phyloP scores from a whole-genome alignment of 1,140 invertebrate species.

The Papilio machaon region DNA sequence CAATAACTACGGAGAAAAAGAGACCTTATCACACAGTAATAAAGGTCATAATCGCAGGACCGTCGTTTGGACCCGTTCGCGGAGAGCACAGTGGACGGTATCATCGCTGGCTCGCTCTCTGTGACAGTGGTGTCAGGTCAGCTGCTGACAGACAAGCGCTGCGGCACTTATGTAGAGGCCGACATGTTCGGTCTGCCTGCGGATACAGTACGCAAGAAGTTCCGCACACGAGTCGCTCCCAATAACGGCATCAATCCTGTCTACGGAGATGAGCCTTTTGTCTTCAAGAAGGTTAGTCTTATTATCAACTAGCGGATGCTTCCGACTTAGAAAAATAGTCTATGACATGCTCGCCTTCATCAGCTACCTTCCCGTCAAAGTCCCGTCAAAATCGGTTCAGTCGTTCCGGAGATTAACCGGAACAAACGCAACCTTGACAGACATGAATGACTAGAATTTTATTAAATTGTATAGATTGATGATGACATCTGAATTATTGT shows the following conservation, averaged over 20 bases:
- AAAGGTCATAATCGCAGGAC: conserved; percentile 50
- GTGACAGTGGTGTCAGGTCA: conserved; percentile 95
- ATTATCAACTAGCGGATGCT: too few relatives aligned
- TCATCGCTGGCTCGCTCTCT: conserved; percentile 98
- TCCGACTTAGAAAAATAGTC: too few relatives aligned
- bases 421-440: too few relatives aligned
- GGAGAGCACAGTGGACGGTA: conserved; percentile 99
- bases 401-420: too few relatives aligned
- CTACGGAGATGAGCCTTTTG: conserved; percentile 98
- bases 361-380: too few relatives aligned
- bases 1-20: neutral
- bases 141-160: conserved; percentile 97
- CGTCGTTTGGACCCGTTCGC: conserved; percentile 98
- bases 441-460: too few relatives aligned
- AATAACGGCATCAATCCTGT: conserved; percentile 98
- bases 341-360: too few relatives aligned
- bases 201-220: conserved; percentile 98
- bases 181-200: conserved; percentile 99
- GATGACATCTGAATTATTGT: too few relatives aligned
- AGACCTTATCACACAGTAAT: neutral
- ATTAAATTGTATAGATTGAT: too few relatives aligned
- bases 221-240: conserved; percentile 95
- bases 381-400: too few relatives aligned
- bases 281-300: conserved; percentile 95
- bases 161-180: conserved; percentile 98